Conservation (phyloP, 35 echinoderm and acorn worm species). For the Ophioderma brevispina region DNA sequence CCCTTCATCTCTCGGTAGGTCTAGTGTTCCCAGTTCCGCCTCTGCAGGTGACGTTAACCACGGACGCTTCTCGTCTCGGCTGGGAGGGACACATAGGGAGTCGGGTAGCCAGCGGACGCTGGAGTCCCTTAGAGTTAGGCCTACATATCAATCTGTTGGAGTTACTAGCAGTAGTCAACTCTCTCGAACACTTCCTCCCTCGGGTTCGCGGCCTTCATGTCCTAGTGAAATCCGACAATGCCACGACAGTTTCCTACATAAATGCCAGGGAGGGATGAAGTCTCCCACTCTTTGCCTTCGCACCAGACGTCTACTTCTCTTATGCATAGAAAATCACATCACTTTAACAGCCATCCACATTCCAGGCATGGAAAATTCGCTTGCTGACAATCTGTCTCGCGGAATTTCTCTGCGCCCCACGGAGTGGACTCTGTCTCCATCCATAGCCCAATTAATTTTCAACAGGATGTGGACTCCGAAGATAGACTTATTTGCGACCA, state of each 20-base stretch:
- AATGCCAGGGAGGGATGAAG: slow-evolving; percentile 40
- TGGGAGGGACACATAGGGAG: slow-evolving; percentile 8
- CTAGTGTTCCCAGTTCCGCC: neutral
- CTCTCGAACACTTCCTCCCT: no score
- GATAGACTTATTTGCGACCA: neutral
- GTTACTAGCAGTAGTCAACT: neutral
- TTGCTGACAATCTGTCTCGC: slow-evolving; percentile 53
- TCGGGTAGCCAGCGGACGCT: neutral
- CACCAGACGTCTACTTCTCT: neutral
- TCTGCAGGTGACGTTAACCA: neutral
- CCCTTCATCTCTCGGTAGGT: neutral
- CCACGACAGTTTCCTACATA: slow-evolving; percentile 60
- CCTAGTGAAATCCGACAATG: slow-evolving; percentile 34
- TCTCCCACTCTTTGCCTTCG: no score
- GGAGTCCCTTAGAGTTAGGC: neutral
- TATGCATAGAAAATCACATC: neutral
- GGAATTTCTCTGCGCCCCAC: neutral
- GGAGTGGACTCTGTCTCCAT: neutral
- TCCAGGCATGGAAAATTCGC: neutral
- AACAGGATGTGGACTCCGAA: no score
- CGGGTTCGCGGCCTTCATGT: neutral
- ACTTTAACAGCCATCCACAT: slow-evolving; percentile 11
- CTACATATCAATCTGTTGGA: slow-evolving; percentile 30
- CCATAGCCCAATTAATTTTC: neutral
- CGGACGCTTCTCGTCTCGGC: neutral